Percentiles rank a stretch among this genome's conserved stretches.
These are phyloP conservation scores for Flexamia atlantica DNA, from an alignment of 2,888 invertebrate genomes.

Conservation along the genomic window DNA sequence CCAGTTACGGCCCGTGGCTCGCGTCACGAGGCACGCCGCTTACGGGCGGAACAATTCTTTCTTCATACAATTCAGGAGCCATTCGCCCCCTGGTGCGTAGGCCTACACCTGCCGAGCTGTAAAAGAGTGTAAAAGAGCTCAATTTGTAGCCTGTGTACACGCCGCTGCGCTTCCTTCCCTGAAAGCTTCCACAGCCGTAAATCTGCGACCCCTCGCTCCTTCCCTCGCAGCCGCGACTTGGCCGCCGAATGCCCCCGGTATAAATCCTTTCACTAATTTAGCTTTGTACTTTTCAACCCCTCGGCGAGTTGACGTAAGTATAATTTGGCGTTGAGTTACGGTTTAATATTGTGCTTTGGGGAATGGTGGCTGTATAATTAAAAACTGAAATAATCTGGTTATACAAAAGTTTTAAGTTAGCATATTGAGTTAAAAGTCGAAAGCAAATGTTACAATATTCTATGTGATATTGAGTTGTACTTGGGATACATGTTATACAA, in stretches of 20 bases:
- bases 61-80: background rate
- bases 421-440: too few species aligned
- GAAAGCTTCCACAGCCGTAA: conserved; percentile 35
- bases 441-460: too few species aligned
- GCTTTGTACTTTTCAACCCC: conserved; percentile 32
- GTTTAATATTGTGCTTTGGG: background rate
- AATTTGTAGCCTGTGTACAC: conserved; percentile 6
- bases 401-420: too few species aligned
- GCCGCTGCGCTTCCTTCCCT: conserved; percentile 12
- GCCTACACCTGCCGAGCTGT: conserved; percentile 12
- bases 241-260: background rate
- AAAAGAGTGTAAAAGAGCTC: conserved; percentile 36
- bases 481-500: too few species aligned
- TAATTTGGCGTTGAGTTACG: conserved; percentile 2
- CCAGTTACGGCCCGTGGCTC: too few species aligned
- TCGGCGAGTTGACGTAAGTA: background rate
- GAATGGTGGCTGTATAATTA: background rate
- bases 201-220: background rate
- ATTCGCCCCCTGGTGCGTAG: background rate
- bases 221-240: background rate
- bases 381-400: too few species aligned
- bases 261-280: conserved; percentile 49
- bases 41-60: conserved; percentile 3
- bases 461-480: too few species aligned
- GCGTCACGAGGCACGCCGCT: background rate